Evolutionary conservation across 2,797 vertebrate species (phyloP).

Genomic region (Florisuga fusca): DNA sequence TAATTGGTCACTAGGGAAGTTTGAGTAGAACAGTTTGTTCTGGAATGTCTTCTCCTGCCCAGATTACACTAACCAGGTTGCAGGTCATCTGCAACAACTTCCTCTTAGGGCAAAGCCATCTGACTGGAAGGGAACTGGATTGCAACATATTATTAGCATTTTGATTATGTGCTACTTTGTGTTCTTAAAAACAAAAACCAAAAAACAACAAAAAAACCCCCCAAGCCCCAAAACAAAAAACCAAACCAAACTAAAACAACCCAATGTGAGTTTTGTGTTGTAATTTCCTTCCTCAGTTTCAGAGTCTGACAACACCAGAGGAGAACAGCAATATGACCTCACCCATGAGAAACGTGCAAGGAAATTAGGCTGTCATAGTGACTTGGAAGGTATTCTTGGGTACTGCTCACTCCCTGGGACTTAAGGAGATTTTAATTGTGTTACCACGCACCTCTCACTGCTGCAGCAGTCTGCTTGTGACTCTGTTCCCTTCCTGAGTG

Average conservation of each 20-base stretch:
- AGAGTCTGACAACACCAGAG: not conserved
- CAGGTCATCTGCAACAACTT: slow-evolving; percentile 46
- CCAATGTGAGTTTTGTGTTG: not conserved
- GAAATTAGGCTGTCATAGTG: not conserved
- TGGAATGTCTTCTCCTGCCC: slow-evolving; percentile 54
- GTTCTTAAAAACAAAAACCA: slow-evolving; percentile 28
- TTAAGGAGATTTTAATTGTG: not conserved
- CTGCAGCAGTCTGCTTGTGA: not conserved
- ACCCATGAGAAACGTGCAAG: not conserved
- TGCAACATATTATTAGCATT: slow-evolving; percentile 33
- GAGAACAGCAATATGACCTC: not conserved
- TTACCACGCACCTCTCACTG: not conserved
- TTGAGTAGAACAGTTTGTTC: slow-evolving; percentile 66
- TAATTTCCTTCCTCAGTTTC: slow-evolving; percentile 37
- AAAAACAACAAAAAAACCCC: too few species aligned
- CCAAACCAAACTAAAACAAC: not conserved
- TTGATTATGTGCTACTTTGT: slow-evolving; percentile 45
- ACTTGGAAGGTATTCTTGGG: not conserved
- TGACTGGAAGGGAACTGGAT: slow-evolving; percentile 53
- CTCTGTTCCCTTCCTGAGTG: not conserved
- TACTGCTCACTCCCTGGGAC: not conserved
- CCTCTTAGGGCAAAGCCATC: slow-evolving; percentile 37
- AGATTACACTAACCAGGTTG: slow-evolving; percentile 64
- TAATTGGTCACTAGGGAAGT: slow-evolving; percentile 63
- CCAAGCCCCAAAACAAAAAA: too few species aligned